Conservation (phyloP, 30 jellyfish, hydroid and myxozoan genomes). For the Turritopsis dohrnii region DNA sequence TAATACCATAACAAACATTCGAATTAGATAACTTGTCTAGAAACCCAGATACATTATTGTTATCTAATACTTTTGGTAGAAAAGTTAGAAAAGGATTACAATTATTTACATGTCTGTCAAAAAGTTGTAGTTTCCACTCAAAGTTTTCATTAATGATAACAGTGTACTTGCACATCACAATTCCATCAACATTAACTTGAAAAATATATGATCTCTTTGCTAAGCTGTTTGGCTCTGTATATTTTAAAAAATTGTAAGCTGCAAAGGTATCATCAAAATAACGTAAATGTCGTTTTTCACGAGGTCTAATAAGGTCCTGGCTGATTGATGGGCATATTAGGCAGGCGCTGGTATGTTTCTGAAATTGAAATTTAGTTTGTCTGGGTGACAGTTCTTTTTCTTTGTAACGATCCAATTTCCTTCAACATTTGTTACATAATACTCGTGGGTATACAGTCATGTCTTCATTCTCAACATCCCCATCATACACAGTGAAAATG, state of each 20-base stretch:
- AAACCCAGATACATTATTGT: not conserved
- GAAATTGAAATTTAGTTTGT: not conserved
- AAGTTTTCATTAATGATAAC: not conserved
- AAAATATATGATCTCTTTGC: not conserved
- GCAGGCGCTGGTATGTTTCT: not conserved
- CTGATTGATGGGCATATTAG: not conserved
- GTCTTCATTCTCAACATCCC: not conserved
- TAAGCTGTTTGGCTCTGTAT: not conserved
- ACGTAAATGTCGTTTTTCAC: not conserved
- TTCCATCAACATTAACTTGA: not conserved
- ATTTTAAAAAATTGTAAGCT: not conserved
- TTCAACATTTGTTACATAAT: not conserved
- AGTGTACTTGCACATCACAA: not conserved
- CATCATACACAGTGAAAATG: not conserved
- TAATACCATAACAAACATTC: not conserved
- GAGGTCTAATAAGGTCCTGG: not conserved
- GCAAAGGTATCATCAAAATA: not conserved
- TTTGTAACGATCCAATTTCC: not conserved
- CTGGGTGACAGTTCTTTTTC: not conserved
- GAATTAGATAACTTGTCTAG: not conserved
- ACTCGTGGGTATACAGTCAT: not conserved
- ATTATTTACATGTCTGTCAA: not conserved
- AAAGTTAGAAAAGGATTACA: not conserved
- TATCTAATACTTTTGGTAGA: not conserved
- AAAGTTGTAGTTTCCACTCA: not conserved